A percentile compares a stretch with the other conserved stretches of the same genome.
phyloP scores from a whole-genome alignment of 2,113 vertebrate species.

The Halcyon malimbica region DNA sequence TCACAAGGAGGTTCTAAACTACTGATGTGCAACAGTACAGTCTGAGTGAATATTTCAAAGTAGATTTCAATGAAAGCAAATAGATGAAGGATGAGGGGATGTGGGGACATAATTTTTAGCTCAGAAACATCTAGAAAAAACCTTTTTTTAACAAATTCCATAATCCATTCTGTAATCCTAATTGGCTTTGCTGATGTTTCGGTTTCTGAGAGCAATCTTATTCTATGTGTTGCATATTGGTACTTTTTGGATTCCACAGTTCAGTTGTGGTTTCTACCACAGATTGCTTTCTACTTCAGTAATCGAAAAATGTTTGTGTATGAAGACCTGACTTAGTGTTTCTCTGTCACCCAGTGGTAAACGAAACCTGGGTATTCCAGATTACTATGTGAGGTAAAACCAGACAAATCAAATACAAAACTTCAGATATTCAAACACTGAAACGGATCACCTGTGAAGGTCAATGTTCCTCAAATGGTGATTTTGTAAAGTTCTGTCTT shows the following conservation, averaged over 20 bases:
- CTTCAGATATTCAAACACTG: not conserved
- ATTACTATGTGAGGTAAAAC: not conserved
- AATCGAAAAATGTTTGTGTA: not conserved
- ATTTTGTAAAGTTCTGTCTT: not conserved
- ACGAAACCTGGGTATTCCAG: not conserved
- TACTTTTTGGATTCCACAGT: not conserved
- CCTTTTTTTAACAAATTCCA: not conserved
- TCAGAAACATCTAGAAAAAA: not conserved
- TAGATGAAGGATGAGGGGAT: not conserved
- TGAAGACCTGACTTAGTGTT: not conserved
- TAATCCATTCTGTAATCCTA: not conserved
- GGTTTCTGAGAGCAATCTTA: not conserved
- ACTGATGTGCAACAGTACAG: not conserved
- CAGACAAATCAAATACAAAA: not conserved
- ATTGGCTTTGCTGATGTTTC: not conserved
- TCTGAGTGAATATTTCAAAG: not conserved
- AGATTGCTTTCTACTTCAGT: not conserved
- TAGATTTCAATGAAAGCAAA: not conserved
- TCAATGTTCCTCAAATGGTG: not conserved
- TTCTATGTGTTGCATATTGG: fast-evolving
- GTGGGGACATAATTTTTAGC: not conserved
- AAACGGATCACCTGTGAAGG: not conserved
- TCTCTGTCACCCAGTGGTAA: not conserved
- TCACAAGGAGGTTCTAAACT: not conserved
- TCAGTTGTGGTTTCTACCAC: not conserved